A percentile compares a stretch with the other conserved stretches of the same genome.
Conservation (phyloP, 2,888 invertebrate genomes). For the Rapana venosa region DNA sequence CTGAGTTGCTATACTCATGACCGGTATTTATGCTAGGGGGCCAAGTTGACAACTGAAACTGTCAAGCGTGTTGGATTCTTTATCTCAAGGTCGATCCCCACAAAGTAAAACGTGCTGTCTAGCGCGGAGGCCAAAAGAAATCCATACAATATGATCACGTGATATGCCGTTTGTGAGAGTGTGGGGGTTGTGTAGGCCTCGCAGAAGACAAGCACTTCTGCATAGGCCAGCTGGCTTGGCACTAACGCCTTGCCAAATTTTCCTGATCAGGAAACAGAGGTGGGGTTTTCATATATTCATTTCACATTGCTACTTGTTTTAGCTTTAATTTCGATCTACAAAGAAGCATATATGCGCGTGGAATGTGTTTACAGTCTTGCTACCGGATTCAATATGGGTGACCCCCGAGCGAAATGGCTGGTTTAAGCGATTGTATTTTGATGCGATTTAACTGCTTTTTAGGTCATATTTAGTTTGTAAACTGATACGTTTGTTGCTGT, state of each 20-base stretch:
- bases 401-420: constrained; percentile 19
- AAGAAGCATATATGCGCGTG: background rate
- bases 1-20: background rate
- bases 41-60: background rate
- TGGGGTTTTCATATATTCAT: background rate
- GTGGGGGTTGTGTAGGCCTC: constrained; percentile 32
- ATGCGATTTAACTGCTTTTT: background rate
- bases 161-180: constrained; percentile 41
- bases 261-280: constrained; percentile 18
- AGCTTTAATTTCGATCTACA: background rate
- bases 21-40: background rate
- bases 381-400: constrained; percentile 44
- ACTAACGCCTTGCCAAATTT: background rate
- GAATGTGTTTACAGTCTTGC: constrained; percentile 30
- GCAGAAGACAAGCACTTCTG: constrained; percentile 29
- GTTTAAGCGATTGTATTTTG: background rate
- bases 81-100: constrained; percentile 34
- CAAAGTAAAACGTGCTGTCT: constrained; percentile 40
- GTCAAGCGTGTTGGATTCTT: constrained; percentile 15
- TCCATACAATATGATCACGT: constrained; percentile 42
- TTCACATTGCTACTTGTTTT: background rate
- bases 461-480: background rate
- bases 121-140: constrained; percentile 33
- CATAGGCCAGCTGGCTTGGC: constrained; percentile 34
- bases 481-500: background rate